Conservation (phyloP, 2,797 vertebrate genomes). For the Artibeus lituratus region DNA sequence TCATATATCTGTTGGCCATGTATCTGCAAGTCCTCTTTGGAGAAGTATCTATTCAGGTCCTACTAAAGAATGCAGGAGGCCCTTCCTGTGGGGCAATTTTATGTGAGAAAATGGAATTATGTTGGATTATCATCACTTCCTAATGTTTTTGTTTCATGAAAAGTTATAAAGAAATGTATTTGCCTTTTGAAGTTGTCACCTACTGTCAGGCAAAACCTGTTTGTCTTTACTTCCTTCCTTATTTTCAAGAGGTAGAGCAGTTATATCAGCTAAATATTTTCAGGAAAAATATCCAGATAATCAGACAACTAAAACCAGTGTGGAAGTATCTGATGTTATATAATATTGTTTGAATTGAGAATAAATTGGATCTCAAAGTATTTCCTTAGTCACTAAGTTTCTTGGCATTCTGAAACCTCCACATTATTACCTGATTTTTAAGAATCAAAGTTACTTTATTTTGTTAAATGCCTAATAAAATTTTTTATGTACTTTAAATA, state of each 20-base stretch:
- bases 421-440: background rate
- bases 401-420: background rate
- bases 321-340: background rate
- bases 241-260: background rate
- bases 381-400: background rate
- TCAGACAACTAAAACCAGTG: background rate
- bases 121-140: background rate
- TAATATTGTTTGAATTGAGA: background rate
- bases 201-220: background rate
- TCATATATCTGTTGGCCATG: no score
- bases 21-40: no score
- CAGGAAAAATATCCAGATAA: background rate
- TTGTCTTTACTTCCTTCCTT: background rate
- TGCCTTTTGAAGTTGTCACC: background rate
- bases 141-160: background rate
- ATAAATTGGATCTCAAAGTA: background rate
- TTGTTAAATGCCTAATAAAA: background rate
- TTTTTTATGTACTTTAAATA: background rate
- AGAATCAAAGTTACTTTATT: background rate
- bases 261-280: background rate
- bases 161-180: background rate
- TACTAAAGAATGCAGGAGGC: background rate
- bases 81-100: background rate
- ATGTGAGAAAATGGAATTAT: background rate
- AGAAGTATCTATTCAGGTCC: no score